Evolutionary conservation across 2,797 vertebrate species (phyloP), one percentile per base, ranked within the genome.

Genomic region (Phrynocephalus forsythii): DNA sequence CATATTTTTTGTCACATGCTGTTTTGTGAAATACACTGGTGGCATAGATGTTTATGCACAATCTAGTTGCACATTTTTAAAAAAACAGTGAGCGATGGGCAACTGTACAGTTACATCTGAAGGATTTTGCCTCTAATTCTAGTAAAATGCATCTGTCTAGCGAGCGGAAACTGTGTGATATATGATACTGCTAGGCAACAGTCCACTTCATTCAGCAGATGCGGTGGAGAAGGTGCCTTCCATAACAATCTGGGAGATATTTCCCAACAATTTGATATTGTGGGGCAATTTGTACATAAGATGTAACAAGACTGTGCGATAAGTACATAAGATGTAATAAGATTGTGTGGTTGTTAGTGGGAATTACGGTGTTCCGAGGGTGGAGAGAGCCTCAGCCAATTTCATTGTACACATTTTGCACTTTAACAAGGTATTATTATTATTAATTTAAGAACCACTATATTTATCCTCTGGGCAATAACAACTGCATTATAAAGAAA

Each of bases 1-100:
- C 87, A 48, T 68, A 48, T 86, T 79, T 89, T 78, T 86, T 77
- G 81, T 87, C 33, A 38, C 24, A 7, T 72, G 33, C n/a, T 44
- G 7, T 50, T n/a, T 63, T 48, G 18, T 77, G 11, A 68, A 78
- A 11, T 76, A 20, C 72, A 18, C 30, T 63, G 38, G 16, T 28
- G n/a, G 56, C 33, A 84, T 30, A 50, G 48, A 63, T 63, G 60
- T 56, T 13, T 56, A 56, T 63, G 20, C 18, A 63, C 71, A 60
- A 15, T 4, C 52, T 72, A 71, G n/a, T 63, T 88, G 33, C 20
- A 26, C 66, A 78, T 83, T 26, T 26, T 81, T 73, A 24, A 33
- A 69, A 38, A 13, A 69, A 56, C 26, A 38, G 13, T 69, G 9
- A 20, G 22, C 71, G 50, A 56, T 24, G 28, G 11, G 0, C n/a